Evolutionary conservation across 2,888 invertebrate genomes (phyloP).

Genomic region (Encarsia formosa): DNA sequence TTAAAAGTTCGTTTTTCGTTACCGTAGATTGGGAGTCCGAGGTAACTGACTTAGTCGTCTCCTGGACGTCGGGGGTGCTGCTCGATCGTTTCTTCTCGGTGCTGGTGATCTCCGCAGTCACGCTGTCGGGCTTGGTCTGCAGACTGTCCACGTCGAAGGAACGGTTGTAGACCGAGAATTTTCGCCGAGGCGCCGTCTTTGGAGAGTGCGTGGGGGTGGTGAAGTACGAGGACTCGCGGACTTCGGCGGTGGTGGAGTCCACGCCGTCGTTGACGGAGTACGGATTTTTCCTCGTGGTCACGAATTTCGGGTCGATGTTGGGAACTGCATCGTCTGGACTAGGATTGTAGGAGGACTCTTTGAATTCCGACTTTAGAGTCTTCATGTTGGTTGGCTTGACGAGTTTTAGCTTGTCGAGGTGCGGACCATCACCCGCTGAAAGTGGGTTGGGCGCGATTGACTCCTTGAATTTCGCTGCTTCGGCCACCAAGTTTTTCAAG

Average conservation of each 20-base stretch:
- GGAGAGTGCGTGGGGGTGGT: constrained; percentile 16
- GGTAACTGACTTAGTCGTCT: too few relatives aligned
- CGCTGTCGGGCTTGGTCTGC: constrained; percentile 16
- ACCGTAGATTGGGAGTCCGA: background rate
- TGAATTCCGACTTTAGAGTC: constrained; percentile 4
- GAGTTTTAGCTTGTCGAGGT: background rate
- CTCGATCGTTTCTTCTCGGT: constrained; percentile 17
- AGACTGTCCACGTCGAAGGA: constrained; percentile 38
- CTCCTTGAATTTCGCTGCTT: background rate
- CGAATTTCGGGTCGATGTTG: constrained; percentile 4
- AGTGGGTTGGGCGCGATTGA: background rate
- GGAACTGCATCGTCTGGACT: background rate
- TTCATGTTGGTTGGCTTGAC: constrained; percentile 1
- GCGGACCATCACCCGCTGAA: background rate
- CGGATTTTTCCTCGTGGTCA: constrained; percentile 9
- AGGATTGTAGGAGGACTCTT: too few relatives aligned
- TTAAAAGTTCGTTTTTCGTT: constrained; percentile 13
- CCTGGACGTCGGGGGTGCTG: constrained; percentile 15
- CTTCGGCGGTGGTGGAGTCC: constrained; percentile 4
- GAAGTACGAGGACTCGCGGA: constrained; percentile 2
- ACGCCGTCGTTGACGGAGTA: constrained; percentile 1
- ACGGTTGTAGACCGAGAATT: constrained; percentile 40
- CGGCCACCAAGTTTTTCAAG: too few relatives aligned
- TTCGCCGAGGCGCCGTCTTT: constrained; percentile 34
- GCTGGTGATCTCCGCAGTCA: background rate